A percentile compares a stretch with the other conserved stretches of the same genome.
Conservation (phyloP, 2,113 vertebrate species). For the Ploceus nigricollis region DNA sequence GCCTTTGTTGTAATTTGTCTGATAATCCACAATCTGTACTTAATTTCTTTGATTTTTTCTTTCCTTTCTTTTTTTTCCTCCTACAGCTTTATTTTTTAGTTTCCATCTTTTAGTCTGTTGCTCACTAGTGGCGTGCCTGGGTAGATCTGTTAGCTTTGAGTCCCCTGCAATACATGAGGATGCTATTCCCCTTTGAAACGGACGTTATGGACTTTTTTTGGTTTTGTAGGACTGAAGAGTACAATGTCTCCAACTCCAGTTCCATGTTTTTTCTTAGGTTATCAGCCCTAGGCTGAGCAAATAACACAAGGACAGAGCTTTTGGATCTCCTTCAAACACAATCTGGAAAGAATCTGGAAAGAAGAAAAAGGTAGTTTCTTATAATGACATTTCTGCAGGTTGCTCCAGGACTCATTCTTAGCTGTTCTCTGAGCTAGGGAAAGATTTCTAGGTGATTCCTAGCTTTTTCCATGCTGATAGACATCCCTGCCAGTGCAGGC, state of each 20-base stretch:
- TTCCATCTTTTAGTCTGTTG: background rate
- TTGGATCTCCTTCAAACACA: background rate
- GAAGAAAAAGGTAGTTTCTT: background rate
- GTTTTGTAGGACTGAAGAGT: background rate
- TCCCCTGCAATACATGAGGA: background rate
- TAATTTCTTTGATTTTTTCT: background rate
- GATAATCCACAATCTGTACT: background rate
- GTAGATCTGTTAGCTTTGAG: background rate
- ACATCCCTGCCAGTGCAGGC: background rate
- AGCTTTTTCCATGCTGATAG: background rate
- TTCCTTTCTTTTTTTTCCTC: too few relatives aligned
- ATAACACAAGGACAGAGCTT: background rate
- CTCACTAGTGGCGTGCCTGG: background rate
- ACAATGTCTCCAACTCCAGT: background rate
- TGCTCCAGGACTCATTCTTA: background rate
- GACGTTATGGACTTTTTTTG: background rate
- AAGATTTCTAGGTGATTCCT: background rate
- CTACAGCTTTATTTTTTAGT: background rate
- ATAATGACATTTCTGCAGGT: background rate
- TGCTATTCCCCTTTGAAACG: background rate
- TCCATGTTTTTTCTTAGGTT: background rate
- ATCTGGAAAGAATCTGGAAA: background rate
- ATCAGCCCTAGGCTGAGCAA: background rate
- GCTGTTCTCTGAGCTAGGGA: background rate
- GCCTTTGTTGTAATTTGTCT: background rate